Conservation (phyloP, 2,888 invertebrate species). For the Anticlea derivata region DNA sequence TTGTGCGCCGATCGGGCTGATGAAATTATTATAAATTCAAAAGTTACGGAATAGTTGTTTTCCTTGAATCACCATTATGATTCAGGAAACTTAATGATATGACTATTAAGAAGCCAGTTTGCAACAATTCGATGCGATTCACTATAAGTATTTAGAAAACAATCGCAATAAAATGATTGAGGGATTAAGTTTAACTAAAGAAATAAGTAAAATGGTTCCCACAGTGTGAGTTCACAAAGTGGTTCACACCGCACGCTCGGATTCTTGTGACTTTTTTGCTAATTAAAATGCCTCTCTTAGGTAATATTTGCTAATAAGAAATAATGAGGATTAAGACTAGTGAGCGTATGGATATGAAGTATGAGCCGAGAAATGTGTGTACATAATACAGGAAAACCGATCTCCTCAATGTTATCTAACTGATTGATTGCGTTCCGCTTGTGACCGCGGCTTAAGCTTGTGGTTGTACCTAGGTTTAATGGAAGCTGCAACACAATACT, state of each 20-base stretch:
- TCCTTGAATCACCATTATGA: constrained; percentile 68
- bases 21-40: constrained; percentile 72
- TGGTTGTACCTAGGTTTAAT: background rate
- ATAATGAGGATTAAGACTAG: constrained; percentile 46
- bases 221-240: constrained; percentile 16
- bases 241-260: constrained; percentile 15
- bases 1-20: constrained; percentile 66
- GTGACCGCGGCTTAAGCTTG: constrained; percentile 14
- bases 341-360: constrained; percentile 39
- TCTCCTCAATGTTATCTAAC: constrained; percentile 67
- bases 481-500: background rate
- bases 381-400: constrained; percentile 70
- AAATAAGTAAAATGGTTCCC: constrained; percentile 22
- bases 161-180: constrained; percentile 4
- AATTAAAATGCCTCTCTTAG: constrained; percentile 43
- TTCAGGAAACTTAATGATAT: constrained; percentile 59
- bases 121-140: constrained; percentile 15
- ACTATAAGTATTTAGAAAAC: constrained; percentile 12
- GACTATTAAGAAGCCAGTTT: constrained; percentile 43
- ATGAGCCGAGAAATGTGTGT: constrained; percentile 36
- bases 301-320: constrained; percentile 51
- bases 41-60: constrained; percentile 74
- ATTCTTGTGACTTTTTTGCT: constrained; percentile 30
- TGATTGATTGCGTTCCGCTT: constrained; percentile 33
- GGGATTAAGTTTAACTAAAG: constrained; percentile 6